Evolutionary conservation across 1,140 invertebrate genomes (phyloP), one percentile per base, ranked within the genome.

Genomic region (Mactra quadrangularis): DNA sequence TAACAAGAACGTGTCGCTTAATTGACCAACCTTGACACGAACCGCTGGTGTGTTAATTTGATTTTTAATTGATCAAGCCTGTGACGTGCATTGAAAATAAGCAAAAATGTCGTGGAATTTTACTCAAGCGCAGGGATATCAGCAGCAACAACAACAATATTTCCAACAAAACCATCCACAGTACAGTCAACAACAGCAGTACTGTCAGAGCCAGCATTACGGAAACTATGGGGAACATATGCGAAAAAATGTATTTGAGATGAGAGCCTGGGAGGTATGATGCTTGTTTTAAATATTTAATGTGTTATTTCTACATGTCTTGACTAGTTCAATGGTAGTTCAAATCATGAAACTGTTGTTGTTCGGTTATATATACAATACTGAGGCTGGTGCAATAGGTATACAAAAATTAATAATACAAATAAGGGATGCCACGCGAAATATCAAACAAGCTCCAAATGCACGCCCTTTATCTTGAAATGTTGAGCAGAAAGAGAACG

Each of bases 211-310:
- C 64, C 86, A 89, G 29, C 72, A 84, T 47, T 91, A 91, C 62
- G 90, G 90, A 1, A 79, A 64, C 29, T 91, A 91, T 66, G 88
- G 89, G 0, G 74, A 78, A 35, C 87, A 85, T 47, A 89, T 83
- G 59, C 83, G 88, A 29, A 72, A 89, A 15, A 89, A 86, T 68
- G 89, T 89, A 4, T 90, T 91, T 70, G 60, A 75, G 19, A 78
- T 84, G 27, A 85, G 88, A 52, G 89, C 89, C 17, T 89, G 87
- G 86, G 87, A 90, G 90, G 90, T 90, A 57, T 19, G 53, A 17
- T 62, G 25, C 6, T 41, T 27, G 27, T 41, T 3, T 11, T 35
- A 11, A 22, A 55, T 55, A 7, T 55, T 55, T 55, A 6, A 35
- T 25, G 13, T 33, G n/a, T n/a, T 33, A 7, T n/a, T 7, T 33